These are phyloP conservation scores for Archocentrus centrarchus DNA, from an alignment of 2,113 vertebrate genomes.

Conservation along the genomic window DNA sequence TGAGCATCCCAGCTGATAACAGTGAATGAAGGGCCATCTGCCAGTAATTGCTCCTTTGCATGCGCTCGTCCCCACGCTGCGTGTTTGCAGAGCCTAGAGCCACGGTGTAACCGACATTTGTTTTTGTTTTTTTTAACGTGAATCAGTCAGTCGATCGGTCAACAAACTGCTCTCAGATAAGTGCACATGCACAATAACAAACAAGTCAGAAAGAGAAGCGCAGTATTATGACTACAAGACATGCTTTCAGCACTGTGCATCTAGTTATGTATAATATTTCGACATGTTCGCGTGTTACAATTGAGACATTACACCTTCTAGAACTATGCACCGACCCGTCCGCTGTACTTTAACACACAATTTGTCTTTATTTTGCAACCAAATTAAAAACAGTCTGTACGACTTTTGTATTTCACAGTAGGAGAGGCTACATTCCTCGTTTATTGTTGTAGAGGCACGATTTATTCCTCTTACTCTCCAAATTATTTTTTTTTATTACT, in stretches of 20 bases:
- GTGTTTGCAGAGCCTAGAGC: slow-evolving; percentile 51
- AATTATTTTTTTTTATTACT: neutral
- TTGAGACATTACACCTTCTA: neutral
- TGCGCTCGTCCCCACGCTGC: slow-evolving; percentile 25
- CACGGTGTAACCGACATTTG: slow-evolving; percentile 26
- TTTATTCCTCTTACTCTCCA: slow-evolving; percentile 16
- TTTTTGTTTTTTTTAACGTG: too few relatives aligned
- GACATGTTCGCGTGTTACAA: neutral
- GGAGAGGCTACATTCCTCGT: neutral
- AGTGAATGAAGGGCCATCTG: slow-evolving; percentile 62
- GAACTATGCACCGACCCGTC: neutral
- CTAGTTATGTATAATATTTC: neutral
- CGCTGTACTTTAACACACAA: neutral
- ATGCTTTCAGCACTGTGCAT: neutral
- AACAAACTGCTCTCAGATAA: slow-evolving; percentile 23
- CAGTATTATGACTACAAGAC: neutral
- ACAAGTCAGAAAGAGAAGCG: neutral
- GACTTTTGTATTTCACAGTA: slow-evolving; percentile 17
- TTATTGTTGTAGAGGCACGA: slow-evolving; percentile 13
- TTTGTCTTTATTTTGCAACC: neutral
- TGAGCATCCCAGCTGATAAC: slow-evolving; percentile 47
- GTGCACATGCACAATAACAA: neutral
- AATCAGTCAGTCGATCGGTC: slow-evolving; percentile 3
- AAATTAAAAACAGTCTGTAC: neutral
- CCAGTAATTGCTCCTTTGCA: slow-evolving; percentile 32